Evolutionary conservation across 2,888 invertebrate genomes (phyloP).

Genomic region (Ophraella communa): DNA sequence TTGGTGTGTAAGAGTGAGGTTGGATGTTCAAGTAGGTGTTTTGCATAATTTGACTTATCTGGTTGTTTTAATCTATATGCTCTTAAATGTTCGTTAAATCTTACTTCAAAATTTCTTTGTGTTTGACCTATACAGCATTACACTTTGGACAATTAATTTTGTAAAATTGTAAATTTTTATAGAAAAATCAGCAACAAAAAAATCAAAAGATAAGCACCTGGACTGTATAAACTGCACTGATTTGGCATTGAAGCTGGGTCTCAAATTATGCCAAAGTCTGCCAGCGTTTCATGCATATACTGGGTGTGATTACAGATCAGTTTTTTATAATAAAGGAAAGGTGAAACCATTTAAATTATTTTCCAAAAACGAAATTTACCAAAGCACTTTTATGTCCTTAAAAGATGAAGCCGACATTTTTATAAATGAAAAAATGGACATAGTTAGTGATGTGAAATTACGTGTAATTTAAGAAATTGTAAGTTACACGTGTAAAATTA

Average conservation of each 20-base stretch:
- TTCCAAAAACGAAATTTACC: slow-evolving; percentile 44
- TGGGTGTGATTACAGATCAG: slow-evolving; percentile 47
- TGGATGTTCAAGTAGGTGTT: too few relatives aligned
- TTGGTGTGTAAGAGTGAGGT: too few relatives aligned
- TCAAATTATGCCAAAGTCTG: slow-evolving; percentile 37
- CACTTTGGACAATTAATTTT: too few relatives aligned
- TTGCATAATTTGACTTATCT: too few relatives aligned
- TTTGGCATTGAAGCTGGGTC: slow-evolving; percentile 42
- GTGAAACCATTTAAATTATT: slow-evolving; percentile 44
- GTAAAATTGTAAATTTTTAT: too few relatives aligned
- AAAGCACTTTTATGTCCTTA: slow-evolving; percentile 48
- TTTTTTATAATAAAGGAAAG: slow-evolving; percentile 49
- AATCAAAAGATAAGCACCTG: slow-evolving; percentile 25
- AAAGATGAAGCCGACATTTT: slow-evolving; percentile 42
- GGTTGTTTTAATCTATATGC: too few relatives aligned
- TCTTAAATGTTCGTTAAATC: too few relatives aligned
- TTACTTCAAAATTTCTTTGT: too few relatives aligned
- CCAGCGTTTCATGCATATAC: slow-evolving; percentile 49
- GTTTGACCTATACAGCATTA: too few relatives aligned
- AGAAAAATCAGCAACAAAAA: slow-evolving; percentile 36
- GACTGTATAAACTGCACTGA: slow-evolving; percentile 42
- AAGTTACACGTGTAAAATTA: too few relatives aligned
- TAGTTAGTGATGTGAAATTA: too few relatives aligned
- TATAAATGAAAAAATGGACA: slow-evolving; percentile 48
- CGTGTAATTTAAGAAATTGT: too few relatives aligned